Conservation (phyloP, 1,140 invertebrate genomes). For the Drusus annulatus region DNA sequence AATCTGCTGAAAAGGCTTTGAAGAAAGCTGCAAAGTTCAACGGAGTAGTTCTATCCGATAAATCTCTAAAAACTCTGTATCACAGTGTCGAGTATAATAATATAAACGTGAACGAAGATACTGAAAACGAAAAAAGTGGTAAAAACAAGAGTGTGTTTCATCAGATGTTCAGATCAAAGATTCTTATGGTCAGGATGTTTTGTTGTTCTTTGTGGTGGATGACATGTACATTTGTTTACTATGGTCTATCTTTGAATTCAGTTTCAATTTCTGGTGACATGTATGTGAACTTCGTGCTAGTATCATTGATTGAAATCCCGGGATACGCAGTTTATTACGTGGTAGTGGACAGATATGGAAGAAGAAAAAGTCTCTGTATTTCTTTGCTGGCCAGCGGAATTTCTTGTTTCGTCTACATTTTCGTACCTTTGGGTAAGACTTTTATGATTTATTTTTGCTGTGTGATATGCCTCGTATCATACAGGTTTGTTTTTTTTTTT, state of each 20-base stretch:
- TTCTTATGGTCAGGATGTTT: constrained; percentile 75
- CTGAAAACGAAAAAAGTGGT: constrained; percentile 38
- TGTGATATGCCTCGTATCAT: too few relatives aligned
- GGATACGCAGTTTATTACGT: constrained; percentile 78
- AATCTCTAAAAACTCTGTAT: constrained; percentile 69
- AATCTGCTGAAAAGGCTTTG: constrained; percentile 75
- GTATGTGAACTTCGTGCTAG: constrained; percentile 82
- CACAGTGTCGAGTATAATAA: constrained; percentile 59
- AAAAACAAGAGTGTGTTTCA: constrained; percentile 64
- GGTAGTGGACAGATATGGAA: constrained; percentile 76
- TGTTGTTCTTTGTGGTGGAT: constrained; percentile 81
- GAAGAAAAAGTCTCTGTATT: constrained; percentile 73
- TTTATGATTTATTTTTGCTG: too few relatives aligned
- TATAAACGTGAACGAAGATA: constrained; percentile 35
- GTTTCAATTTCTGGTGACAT: constrained; percentile 81
- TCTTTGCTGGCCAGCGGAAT: constrained; percentile 76
- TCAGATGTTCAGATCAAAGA: constrained; percentile 72
- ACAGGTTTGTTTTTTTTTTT: too few relatives aligned
- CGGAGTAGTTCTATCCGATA: constrained; percentile 72
- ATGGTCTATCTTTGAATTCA: constrained; percentile 86
- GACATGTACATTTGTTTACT: constrained; percentile 82
- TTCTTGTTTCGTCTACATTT: constrained; percentile 64
- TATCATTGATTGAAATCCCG: constrained; percentile 80
- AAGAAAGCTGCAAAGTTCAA: constrained; percentile 80
- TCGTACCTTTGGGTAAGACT: constrained; percentile 64